Conservation (phyloP, 2,888 invertebrate genomes). For the Dysmachus trigonus region DNA sequence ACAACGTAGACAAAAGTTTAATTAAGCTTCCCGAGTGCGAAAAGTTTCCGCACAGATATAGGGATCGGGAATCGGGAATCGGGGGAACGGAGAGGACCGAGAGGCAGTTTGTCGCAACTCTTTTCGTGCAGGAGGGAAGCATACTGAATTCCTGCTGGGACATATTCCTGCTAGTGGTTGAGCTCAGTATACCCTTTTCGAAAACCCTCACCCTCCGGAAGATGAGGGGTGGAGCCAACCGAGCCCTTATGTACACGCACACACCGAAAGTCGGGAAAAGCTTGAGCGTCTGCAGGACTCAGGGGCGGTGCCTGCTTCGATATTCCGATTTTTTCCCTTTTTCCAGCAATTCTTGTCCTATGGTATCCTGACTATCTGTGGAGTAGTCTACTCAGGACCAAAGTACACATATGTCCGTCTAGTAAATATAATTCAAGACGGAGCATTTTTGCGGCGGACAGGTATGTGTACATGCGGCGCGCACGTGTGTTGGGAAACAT, state of each 20-base stretch:
- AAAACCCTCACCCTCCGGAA: constrained; percentile 5
- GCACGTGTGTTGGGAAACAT: constrained; percentile 62
- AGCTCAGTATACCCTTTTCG: constrained; percentile 1
- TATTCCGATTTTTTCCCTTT: not conserved
- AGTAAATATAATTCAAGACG: constrained; percentile 39
- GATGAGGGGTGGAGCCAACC: not conserved
- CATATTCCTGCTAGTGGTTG: constrained; percentile 42
- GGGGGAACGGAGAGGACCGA: not conserved
- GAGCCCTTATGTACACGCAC: not conserved
- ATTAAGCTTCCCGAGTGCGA: constrained; percentile 44
- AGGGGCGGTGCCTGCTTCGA: not conserved
- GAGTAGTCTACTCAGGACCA: not conserved
- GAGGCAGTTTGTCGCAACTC: not conserved
- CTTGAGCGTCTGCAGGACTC: not conserved
- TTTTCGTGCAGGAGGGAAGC: constrained; percentile 21
- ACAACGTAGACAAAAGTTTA: constrained; percentile 41
- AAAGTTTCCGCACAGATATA: constrained; percentile 1
- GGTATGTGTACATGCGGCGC: constrained; percentile 52
- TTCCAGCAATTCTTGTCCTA: not conserved
- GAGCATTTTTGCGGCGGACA: constrained; percentile 29
- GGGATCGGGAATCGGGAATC: not conserved
- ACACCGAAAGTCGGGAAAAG: not conserved
- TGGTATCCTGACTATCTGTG: not conserved
- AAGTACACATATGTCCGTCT: constrained; percentile 12
- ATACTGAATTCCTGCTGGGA: constrained; percentile 44